phyloP scores from a whole-genome alignment of 2,113 vertebrate species.

The Centropristis striata region DNA sequence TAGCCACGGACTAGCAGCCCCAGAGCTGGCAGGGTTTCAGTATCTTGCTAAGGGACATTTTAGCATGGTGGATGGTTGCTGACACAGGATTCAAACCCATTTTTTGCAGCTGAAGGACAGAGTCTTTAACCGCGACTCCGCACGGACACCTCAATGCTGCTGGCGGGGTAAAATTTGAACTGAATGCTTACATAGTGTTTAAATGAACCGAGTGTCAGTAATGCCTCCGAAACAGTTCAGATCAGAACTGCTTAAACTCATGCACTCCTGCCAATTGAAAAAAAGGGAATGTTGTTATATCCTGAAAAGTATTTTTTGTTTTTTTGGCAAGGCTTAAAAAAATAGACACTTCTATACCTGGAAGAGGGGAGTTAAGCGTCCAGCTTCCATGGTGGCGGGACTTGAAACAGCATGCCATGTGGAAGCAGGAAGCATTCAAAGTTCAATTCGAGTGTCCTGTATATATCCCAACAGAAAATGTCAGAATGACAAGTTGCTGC shows the following conservation, averaged over 20 bases:
- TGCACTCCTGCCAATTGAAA: neutral
- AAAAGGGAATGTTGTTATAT: neutral
- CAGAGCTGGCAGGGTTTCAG: conserved; percentile 38
- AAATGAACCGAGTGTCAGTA: neutral
- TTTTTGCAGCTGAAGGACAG: conserved; percentile 58
- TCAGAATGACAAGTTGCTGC: conserved; percentile 15
- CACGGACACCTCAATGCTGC: conserved; percentile 23
- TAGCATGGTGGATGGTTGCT: conserved; percentile 44
- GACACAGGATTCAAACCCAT: conserved; percentile 50
- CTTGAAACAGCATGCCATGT: conserved; percentile 86
- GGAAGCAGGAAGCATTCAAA: conserved; percentile 47
- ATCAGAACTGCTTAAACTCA: neutral
- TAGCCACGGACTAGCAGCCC: conserved; percentile 16
- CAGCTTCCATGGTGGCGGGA: conserved; percentile 78
- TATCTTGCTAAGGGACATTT: conserved; percentile 52
- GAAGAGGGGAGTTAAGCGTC: conserved; percentile 69
- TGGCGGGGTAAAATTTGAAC: conserved; percentile 48
- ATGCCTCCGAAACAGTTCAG: conserved; percentile 1
- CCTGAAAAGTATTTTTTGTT: neutral
- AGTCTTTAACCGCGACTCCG: conserved; percentile 24
- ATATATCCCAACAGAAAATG: conserved; percentile 41
- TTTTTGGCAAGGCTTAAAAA: neutral
- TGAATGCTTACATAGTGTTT: conserved; percentile 23
- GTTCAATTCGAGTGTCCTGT: conserved; percentile 39
- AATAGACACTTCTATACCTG: conserved; percentile 77